A percentile compares a stretch with the other conserved stretches of the same genome.
Evolutionary conservation across 2,888 invertebrate species (phyloP).

Genomic region (Xestia xanthographa): DNA sequence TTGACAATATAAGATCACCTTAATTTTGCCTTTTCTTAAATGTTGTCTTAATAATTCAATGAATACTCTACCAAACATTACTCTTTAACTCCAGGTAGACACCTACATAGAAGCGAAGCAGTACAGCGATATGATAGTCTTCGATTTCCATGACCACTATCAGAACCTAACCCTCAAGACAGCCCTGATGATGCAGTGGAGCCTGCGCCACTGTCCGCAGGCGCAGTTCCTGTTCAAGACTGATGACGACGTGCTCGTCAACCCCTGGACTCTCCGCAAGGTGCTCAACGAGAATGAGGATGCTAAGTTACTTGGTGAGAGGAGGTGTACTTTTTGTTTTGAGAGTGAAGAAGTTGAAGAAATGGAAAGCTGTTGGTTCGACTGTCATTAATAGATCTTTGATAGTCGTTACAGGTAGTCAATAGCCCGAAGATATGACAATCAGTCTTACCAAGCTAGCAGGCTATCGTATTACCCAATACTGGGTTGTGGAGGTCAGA

Average conservation of each 20-base stretch:
- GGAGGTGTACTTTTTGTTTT: background rate
- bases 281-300: slow-evolving; percentile 73
- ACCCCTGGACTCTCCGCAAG: slow-evolving; percentile 86
- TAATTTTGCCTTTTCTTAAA: no score
- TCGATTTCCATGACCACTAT: slow-evolving; percentile 91
- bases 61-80: background rate
- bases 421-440: no score
- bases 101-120: slow-evolving; percentile 87
- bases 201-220: slow-evolving; percentile 86
- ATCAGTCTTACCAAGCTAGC: no score
- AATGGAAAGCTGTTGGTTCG: no score
- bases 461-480: no score
- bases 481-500: no score
- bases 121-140: slow-evolving; percentile 91
- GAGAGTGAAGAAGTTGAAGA: no score
- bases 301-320: slow-evolving; percentile 86
- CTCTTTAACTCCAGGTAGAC: slow-evolving; percentile 74
- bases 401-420: no score
- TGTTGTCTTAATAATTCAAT: no score
- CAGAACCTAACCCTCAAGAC: slow-evolving; percentile 93
- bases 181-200: slow-evolving; percentile 92
- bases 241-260: slow-evolving; percentile 92
- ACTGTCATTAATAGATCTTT: no score
- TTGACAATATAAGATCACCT: background rate
- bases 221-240: slow-evolving; percentile 90